phyloP scores from a whole-genome alignment of 2,888 invertebrate species.

The Apodemia hepburni region DNA sequence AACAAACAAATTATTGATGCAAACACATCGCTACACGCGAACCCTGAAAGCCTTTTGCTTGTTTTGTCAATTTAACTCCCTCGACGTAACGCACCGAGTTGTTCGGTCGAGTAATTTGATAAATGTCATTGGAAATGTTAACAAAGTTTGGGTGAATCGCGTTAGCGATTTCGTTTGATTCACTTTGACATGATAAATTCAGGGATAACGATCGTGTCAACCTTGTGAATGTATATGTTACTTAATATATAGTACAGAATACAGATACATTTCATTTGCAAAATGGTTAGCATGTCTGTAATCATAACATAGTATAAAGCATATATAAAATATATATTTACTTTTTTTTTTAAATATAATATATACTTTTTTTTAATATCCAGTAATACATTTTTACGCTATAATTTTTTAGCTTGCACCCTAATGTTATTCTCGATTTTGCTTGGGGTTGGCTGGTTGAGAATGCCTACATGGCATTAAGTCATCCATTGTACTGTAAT shows the following conservation, averaged over 20 bases:
- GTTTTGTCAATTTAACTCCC: constrained; percentile 66
- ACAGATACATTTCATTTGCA: neutral
- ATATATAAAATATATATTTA: too few relatives aligned
- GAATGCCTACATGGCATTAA: too few relatives aligned
- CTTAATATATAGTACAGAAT: constrained; percentile 22
- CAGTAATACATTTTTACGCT: too few relatives aligned
- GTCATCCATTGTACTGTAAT: too few relatives aligned
- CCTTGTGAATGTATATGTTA: constrained; percentile 33
- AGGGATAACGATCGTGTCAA: constrained; percentile 38
- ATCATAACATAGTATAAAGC: too few relatives aligned
- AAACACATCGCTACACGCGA: constrained; percentile 77
- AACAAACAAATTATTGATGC: constrained; percentile 79
- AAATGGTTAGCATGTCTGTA: neutral
- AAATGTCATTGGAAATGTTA: constrained; percentile 65
- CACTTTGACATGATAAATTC: constrained; percentile 35
- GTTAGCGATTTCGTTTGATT: constrained; percentile 35
- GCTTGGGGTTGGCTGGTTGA: too few relatives aligned
- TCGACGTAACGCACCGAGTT: constrained; percentile 45
- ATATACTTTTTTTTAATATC: too few relatives aligned
- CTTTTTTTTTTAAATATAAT: too few relatives aligned
- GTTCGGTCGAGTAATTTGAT: constrained; percentile 51
- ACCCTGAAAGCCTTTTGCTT: constrained; percentile 73
- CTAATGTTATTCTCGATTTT: too few relatives aligned
- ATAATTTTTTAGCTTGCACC: too few relatives aligned
- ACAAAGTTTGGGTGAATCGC: constrained; percentile 53